Base-by-base conservation (phyloP, 1,140 invertebrate genomes). In the Saccostrea glomerata region DNA sequence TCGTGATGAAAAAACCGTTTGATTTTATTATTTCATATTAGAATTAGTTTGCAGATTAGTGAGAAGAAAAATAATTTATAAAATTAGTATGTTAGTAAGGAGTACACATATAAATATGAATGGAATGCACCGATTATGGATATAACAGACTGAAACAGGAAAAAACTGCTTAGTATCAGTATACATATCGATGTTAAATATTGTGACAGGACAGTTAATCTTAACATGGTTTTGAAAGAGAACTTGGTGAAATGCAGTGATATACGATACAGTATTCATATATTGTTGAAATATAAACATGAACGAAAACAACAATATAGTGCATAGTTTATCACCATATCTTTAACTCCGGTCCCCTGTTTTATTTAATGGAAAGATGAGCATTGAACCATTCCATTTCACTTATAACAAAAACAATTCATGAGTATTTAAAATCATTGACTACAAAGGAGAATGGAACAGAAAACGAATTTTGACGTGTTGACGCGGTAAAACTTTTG, bases 401-500 rank as follows among this genome's bases (percentile, higher is more conserved):
- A 73, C 23, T 30, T 73, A 6, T 12, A 54, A 54, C 36, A 83
- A 54, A 54, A 23, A 40, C 17, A 30, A n/a, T 83, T 83, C 5
- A 83, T 54, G 82, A 54, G 11, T 23, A 83, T 30, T 73, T 13
- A 25, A 83, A 83, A 83, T 11, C 54, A 40, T 2, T 17, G 82
- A 56, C 47, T 17, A 83, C 30, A 36, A 54, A 83, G n/a, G 12
- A 55, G 47, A 56, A 54, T 47, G 82, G 15, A 54, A 83, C 54
- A 83, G 70, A 73, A 73, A 73, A 73, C 70, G 70, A 73, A 73
- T 73, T 40, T 73, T 73, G 23, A 73, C 70, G n/a, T 30, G 70
- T 40, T 73, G 70, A 73, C 70, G 30, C 70, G 70, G 23, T 30
- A 7, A 73, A 83, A 12, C 54, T 15, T 83, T 9, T 13, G 36